Base-by-base conservation (phyloP, 2,113 vertebrate genomes). In the Callorhinus ursinus region DNA sequence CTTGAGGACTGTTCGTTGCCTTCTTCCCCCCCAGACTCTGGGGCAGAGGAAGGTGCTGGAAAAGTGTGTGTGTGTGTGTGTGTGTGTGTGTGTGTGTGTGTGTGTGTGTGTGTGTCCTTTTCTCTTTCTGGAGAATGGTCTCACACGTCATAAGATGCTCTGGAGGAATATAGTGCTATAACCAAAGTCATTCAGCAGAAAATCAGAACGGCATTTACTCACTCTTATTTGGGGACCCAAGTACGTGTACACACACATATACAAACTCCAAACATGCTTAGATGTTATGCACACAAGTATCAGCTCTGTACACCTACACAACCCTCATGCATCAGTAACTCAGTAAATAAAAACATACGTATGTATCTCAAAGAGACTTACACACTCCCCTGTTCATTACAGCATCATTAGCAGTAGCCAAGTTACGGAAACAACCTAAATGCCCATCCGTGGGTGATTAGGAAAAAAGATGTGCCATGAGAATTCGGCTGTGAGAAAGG, bases 141-240 rank as follows among this genome's bases (percentile, higher is more conserved):
- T 93, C 49, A 55, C 18, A 95, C 51, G 94, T 63, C 81, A 46
- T 39, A 88, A 88, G 11, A 16, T 76, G 21, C 13, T 88, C 19
- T 61, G 33, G 71, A 24, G 42, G 57, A 0, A 72, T 26, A n/a
- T 0, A 93, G 2, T 12, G 57, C 36, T 82, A 14, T 46, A 92
- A 63, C 1, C 1, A 7, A 92, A 90, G 18, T 14, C 36, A 91
- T 61, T 83, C 21, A 57, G 26, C 26, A 69, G 15, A 77, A 88
- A 18, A 33, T 51, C 42, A 46, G 1, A 90, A 42, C 77, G 28
- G 1, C 22, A 65, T 42, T 19, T 63, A 85, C 2, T 15, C 10
- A 55, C 39, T 26, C 33, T 83, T 87, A 71, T 39, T 76, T 36
- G 26, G 39, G 33, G 24, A 76, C 1, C 46, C 16, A 67, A 72